Conservation (phyloP, 2,113 vertebrate genomes). For the Oryzias celebensis region DNA sequence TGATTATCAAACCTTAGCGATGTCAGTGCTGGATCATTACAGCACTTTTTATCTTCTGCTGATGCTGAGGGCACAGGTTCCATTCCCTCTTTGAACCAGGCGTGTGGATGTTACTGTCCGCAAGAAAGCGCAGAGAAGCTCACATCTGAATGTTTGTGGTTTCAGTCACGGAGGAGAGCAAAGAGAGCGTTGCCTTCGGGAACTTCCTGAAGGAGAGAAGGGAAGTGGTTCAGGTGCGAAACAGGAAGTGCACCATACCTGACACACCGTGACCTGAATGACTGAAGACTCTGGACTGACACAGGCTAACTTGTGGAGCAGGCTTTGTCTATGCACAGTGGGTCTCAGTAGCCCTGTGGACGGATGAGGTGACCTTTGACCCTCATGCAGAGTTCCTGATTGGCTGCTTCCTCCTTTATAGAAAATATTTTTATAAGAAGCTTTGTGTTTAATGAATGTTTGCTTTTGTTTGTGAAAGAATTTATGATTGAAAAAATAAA, state of each 20-base stretch:
- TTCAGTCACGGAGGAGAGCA: conserved; percentile 87
- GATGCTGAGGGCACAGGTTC: too few relatives aligned
- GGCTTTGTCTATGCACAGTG: background rate
- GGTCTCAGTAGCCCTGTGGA: background rate
- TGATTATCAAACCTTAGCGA: too few relatives aligned
- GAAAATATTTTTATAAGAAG: conserved; percentile 48
- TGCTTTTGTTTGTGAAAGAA: conserved; percentile 18
- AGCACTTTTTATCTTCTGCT: too few relatives aligned
- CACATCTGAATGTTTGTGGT: background rate
- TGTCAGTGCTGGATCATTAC: too few relatives aligned
- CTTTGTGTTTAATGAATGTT: background rate
- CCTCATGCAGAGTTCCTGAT: background rate
- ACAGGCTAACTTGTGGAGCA: conserved; percentile 17
- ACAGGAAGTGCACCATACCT: conserved; percentile 51
- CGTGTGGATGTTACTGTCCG: too few relatives aligned
- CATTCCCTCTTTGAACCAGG: too few relatives aligned
- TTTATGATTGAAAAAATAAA: conserved; percentile 32
- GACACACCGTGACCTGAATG: conserved; percentile 24
- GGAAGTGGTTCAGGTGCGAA: conserved; percentile 79
- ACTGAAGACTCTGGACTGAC: too few relatives aligned
- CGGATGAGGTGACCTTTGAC: conserved; percentile 20
- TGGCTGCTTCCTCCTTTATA: conserved; percentile 2
- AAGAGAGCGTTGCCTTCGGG: conserved; percentile 83
- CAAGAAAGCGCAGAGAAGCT: background rate
- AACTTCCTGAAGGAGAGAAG: conserved; percentile 85